Conservation (phyloP, 2,113 vertebrate species). For the Hemibagrus wyckioides region DNA sequence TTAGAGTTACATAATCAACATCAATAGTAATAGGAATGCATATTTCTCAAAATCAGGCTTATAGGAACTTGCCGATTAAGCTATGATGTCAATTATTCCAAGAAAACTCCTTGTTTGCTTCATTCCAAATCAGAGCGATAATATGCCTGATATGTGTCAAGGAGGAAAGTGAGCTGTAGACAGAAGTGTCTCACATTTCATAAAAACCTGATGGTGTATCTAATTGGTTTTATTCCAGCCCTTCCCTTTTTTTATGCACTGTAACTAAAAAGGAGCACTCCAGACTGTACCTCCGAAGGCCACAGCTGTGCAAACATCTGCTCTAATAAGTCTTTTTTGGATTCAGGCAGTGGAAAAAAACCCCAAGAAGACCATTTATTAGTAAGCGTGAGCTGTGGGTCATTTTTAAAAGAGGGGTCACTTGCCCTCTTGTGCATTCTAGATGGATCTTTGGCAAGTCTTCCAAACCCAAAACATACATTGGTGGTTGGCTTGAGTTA, state of each 20-base stretch:
- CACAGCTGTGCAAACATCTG: slow-evolving; percentile 75
- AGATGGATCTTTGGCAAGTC: slow-evolving; percentile 58
- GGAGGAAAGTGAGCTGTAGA: slow-evolving; percentile 10
- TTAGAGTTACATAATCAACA: neutral
- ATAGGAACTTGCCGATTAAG: neutral
- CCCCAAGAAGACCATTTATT: slow-evolving; percentile 57
- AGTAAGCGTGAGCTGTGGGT: slow-evolving; percentile 46
- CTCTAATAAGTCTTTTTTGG: slow-evolving; percentile 60
- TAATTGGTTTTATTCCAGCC: slow-evolving; percentile 48
- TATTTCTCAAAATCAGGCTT: neutral
- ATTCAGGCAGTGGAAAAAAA: slow-evolving; percentile 55
- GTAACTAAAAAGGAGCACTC: slow-evolving; percentile 52
- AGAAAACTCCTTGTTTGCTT: neutral
- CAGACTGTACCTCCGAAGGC: slow-evolving; percentile 57
- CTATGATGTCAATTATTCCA: neutral
- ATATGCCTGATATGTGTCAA: slow-evolving; percentile 1
- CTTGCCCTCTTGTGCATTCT: slow-evolving; percentile 43
- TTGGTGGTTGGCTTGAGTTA: slow-evolving; percentile 48
- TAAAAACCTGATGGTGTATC: slow-evolving; percentile 44
- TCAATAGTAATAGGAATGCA: slow-evolving; percentile 3
- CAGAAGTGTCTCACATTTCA: slow-evolving; percentile 40
- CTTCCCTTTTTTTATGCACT: slow-evolving; percentile 51
- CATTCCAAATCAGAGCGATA: slow-evolving; percentile 5
- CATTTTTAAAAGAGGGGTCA: slow-evolving; percentile 45
- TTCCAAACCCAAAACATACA: slow-evolving; percentile 56